These are phyloP conservation scores for Vireo altiloquus DNA, from an alignment of 2,113 vertebrate genomes.

Conservation along the genomic window DNA sequence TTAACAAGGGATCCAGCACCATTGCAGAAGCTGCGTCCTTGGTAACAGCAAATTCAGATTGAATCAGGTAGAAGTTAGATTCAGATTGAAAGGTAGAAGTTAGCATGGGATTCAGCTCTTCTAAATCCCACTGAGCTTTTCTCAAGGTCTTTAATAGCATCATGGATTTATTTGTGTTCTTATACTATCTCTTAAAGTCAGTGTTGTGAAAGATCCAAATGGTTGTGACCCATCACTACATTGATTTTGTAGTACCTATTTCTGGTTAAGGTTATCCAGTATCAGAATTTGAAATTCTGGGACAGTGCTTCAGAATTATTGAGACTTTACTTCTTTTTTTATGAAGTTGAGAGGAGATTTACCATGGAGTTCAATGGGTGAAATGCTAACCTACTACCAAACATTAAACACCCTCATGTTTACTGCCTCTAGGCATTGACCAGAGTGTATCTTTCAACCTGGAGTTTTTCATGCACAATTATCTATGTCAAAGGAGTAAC, in stretches of 20 bases:
- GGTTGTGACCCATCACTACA: neutral
- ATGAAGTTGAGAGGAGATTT: neutral
- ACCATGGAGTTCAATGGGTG: neutral
- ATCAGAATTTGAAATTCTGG: neutral
- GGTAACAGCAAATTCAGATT: neutral
- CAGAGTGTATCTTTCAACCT: neutral
- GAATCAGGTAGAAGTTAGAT: too few species aligned
- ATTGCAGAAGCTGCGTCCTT: fast-evolving
- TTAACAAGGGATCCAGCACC: neutral
- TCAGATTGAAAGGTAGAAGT: neutral
- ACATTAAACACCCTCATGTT: neutral
- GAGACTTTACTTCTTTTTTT: neutral
- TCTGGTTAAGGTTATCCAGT: neutral
- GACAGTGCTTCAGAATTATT: neutral
- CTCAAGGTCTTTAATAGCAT: neutral
- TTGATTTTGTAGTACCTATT: neutral
- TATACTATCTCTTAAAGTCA: neutral
- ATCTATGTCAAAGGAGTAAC: neutral
- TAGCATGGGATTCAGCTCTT: neutral
- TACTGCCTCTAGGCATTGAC: neutral
- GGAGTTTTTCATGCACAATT: neutral
- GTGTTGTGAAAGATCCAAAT: neutral
- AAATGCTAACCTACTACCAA: neutral
- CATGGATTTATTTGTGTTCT: neutral
- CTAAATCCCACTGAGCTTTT: neutral